phyloP scores from a whole-genome alignment of 1,140 invertebrate genomes.

The Cataglyphis hispanica region DNA sequence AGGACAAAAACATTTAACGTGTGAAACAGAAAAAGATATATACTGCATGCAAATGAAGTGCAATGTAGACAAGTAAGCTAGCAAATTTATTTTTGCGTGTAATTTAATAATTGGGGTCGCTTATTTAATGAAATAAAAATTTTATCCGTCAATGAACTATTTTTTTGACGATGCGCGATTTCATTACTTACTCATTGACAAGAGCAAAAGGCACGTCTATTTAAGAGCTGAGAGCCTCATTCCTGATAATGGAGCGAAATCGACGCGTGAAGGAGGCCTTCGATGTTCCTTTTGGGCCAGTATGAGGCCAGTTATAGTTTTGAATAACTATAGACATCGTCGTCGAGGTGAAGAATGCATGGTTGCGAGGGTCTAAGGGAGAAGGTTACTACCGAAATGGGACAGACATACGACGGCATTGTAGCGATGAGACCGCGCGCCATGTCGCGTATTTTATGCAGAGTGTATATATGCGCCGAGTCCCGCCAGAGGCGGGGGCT shows the following conservation, averaged over 20 bases:
- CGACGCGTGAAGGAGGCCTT: constrained; percentile 11
- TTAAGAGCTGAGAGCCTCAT: not conserved
- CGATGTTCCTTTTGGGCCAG: not conserved
- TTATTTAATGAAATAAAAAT: not conserved
- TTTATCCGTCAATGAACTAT: not conserved
- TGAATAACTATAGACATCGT: constrained; percentile 24
- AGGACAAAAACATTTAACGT: constrained; percentile 8
- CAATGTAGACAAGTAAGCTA: not conserved
- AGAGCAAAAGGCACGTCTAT: not conserved
- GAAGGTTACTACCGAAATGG: constrained; percentile 57
- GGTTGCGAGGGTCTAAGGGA: constrained; percentile 1
- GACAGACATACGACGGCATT: constrained; percentile 69
- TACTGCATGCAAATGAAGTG: constrained; percentile 39
- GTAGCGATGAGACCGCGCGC: constrained; percentile 67
- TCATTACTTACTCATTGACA: constrained; percentile 9
- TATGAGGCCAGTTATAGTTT: not conserved
- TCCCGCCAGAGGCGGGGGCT: constrained; percentile 25
- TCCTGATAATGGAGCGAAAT: not conserved
- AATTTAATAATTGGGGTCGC: not conserved
- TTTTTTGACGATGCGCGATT: not conserved
- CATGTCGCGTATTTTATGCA: constrained; percentile 46
- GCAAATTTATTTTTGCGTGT: not conserved
- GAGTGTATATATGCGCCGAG: constrained; percentile 57
- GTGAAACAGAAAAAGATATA: not conserved
- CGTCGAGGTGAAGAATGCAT: constrained; percentile 23